Conservation (phyloP, 2,888 invertebrate genomes). For the Papilio elwesi region DNA sequence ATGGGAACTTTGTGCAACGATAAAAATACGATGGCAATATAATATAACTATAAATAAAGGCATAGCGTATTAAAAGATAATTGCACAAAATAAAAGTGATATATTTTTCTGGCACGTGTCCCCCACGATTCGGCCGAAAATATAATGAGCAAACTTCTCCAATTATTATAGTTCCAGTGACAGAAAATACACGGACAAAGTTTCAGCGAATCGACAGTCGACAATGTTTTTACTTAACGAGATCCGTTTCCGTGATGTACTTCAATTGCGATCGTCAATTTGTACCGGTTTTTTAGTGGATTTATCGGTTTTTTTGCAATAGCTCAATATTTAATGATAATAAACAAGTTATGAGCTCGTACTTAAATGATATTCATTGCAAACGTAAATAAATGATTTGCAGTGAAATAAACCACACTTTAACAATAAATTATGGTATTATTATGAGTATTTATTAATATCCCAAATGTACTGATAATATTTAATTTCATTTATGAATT, state of each 20-base stretch:
- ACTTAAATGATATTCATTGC: conserved; percentile 7
- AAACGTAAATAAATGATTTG: conserved; percentile 18
- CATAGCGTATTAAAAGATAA: conserved; percentile 23
- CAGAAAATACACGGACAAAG: conserved; percentile 57
- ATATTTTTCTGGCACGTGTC: conserved; percentile 29
- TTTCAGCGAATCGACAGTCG: conserved; percentile 51
- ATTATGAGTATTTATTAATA: not conserved
- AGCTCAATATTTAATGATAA: not conserved
- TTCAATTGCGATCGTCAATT: not conserved
- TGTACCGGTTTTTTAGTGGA: not conserved
- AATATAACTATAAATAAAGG: not conserved
- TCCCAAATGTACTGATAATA: not conserved
- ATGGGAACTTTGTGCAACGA: not conserved
- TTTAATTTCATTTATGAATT: not conserved
- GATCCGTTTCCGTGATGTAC: conserved; percentile 39
- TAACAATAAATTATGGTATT: not conserved
- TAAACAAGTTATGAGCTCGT: conserved; percentile 6
- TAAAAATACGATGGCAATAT: not conserved
- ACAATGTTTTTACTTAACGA: conserved; percentile 46
- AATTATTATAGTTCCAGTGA: conserved; percentile 73
- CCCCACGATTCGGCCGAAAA: conserved; percentile 61
- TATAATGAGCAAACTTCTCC: conserved; percentile 81
- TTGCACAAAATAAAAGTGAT: conserved; percentile 27
- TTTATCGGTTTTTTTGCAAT: not conserved
- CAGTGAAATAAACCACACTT: conserved; percentile 12